Base-by-base conservation (phyloP, 1,140 invertebrate genomes). In the Drosophila azteca region DNA sequence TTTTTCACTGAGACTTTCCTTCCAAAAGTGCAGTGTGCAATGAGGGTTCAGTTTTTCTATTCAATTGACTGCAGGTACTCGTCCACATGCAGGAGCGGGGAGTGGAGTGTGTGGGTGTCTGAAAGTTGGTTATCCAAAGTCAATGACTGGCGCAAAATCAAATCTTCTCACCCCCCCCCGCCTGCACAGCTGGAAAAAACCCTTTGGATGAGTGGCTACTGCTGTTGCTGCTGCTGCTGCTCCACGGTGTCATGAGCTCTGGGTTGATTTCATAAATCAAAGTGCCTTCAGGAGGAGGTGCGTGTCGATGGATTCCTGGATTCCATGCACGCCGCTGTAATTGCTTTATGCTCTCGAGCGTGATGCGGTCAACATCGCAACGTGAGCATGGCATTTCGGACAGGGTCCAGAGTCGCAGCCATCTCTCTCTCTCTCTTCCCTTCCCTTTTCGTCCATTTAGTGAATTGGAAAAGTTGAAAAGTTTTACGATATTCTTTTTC, bases 321-420 rank as follows among this genome's bases (percentile, higher is more conserved):
- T 85, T 85, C 82, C 74, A 82, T 71, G 79, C 81, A 87, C 82
- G 81, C 61, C 62, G 50, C 73, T 62, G 82, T 85, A 85, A 85
- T 85, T 85, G 81, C 82, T 87, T 85, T 85, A 85, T 78, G 68
- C 82, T 87, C 64, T 85, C 65, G 76, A 87, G 73, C 81, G 81
- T 85, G 81, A 78, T 80, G 82, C 78, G 81, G 81, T 85, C 82
- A 85, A 78, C 82, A 87, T 67, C 73, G 82, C 78, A 85, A 75
- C 82, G 81, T 85, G 82, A 67, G 72, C 72, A 57, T 74, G 58
- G 59, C 82, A 77, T 81, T 85, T 74, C 74, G 81, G 77, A 70
- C 72, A 87, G 70, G 66, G 64, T 78, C 72, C 49, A 80, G 45
- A 68, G 1, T 3, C 3, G 1, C 35, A 62, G 52, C 72, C 46